These are phyloP conservation scores for Ophion ellenae DNA, from an alignment of 2,888 invertebrate species.

Conservation along the genomic window DNA sequence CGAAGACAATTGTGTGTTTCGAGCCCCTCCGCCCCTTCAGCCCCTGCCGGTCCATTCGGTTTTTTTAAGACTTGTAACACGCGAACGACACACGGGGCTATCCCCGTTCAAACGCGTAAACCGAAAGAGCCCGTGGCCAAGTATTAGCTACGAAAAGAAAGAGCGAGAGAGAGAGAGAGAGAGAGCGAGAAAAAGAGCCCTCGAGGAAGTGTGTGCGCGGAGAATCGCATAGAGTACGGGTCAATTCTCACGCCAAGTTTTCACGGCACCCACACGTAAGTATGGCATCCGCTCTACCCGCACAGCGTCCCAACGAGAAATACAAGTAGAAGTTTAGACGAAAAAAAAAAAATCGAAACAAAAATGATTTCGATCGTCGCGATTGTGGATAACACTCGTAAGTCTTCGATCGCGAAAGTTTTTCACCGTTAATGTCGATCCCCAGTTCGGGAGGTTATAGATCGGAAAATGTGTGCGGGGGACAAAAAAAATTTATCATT, in stretches of 20 bases:
- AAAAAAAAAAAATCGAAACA: neutral
- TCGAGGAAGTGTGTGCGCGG: conserved; percentile 12
- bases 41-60: neutral
- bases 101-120: conserved; percentile 12
- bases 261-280: conserved; percentile 56
- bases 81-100: conserved; percentile 13
- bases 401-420: neutral
- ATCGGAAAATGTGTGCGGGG: conserved; percentile 22
- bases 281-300: conserved; percentile 47
- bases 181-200: neutral
- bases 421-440: neutral
- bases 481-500: conserved; percentile 10
- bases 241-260: conserved; percentile 49
- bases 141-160: neutral
- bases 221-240: conserved; percentile 33
- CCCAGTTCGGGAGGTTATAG: conserved; percentile 18
- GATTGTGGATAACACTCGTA: neutral
- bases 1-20: conserved; percentile 25
- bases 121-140: conserved; percentile 2
- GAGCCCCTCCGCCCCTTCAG: neutral
- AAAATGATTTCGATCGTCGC: neutral
- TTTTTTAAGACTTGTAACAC: conserved; percentile 7
- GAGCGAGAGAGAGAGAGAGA: neutral
- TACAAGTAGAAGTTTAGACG: neutral
- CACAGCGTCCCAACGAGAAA: conserved; percentile 36